These are phyloP conservation scores for Girardinus metallicus DNA, from an alignment of 2,797 vertebrate genomes.

Conservation along the genomic window DNA sequence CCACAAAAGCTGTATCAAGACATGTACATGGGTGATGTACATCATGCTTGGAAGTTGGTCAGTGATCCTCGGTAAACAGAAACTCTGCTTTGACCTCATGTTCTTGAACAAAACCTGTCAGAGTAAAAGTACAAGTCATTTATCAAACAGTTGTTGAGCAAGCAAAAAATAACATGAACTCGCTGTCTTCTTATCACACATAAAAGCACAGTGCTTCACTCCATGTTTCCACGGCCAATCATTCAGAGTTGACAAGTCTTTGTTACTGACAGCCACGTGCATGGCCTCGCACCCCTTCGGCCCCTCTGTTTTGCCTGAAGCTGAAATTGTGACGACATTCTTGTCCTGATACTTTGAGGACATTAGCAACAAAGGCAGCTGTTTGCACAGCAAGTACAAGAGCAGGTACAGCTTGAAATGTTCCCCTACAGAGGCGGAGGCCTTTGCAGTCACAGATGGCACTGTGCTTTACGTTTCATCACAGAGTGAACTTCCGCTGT, in stretches of 20 bases:
- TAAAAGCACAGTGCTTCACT: not conserved
- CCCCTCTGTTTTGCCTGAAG: not conserved
- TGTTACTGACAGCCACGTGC: not conserved
- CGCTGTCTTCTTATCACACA: not conserved
- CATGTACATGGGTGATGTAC: not conserved
- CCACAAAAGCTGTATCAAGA: conserved; percentile 6
- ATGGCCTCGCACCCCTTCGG: not conserved
- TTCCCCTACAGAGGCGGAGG: not conserved
- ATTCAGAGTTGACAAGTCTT: conserved; percentile 9
- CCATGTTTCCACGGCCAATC: conserved; percentile 2
- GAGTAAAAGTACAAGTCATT: conserved; percentile 19
- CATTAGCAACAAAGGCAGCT: not conserved
- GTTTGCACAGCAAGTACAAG: conserved; percentile 10
- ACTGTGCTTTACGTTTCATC: conserved; percentile 25
- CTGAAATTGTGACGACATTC: conserved; percentile 2
- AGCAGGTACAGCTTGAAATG: conserved; percentile 8
- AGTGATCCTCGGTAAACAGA: conserved; percentile 5
- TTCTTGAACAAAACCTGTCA: conserved; percentile 4
- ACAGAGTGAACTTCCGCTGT: conserved; percentile 28
- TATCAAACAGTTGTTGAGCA: conserved; percentile 24
- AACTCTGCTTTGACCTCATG: not conserved
- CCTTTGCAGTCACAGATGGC: conserved; percentile 39
- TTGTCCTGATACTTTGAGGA: conserved; percentile 2
- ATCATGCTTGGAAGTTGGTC: conserved; percentile 8
- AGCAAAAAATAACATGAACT: conserved; percentile 12